Evolutionary conservation across 1,140 invertebrate species (phyloP), one percentile per base, ranked within the genome.

Genomic region (Saxidomus purpurata): DNA sequence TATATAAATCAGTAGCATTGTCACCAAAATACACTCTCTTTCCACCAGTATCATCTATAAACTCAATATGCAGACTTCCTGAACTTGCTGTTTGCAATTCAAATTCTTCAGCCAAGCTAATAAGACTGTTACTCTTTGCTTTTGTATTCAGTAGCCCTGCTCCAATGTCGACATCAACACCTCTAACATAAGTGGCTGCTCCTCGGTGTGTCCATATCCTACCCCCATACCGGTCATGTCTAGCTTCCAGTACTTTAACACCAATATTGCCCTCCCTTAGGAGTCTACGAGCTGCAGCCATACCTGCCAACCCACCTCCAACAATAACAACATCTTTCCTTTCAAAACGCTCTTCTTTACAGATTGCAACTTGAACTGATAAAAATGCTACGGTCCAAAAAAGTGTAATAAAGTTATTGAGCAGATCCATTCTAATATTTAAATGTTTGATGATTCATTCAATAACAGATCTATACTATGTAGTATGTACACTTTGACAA

Each of bases 281-380:
- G 3, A 91, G 90, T 40, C 63, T 71, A 6, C 93, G 40, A 9
- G 92, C 93, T 47, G 93, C 93, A 31, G 92, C 90, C 40, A 93
- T 82, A 0, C 93, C 93, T 0, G 93, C 88, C 25, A 93, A 87
- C 3, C 93, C 93, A 38, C 92, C 92, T n/a, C 93, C 93, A n/a
- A 94, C 87, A 2, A 94, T 90, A 61, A 93, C 81, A 28, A 94
- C 91, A 31, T 91, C 77, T 52, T 85, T 85, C 52, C 40, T 55
- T 31, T 55, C 40, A 34, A 3, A 9, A 49, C 22, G 6, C 17
- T 76, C 22, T 11, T 25, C 34, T 34, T 47, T 25, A 76, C 43
- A 76, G 22, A 19, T 71, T 6, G 38, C 36, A 6, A 31, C 34
- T 38, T 22, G 8, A 25, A 71, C 1, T n/a, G 22, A 38, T 17